These are phyloP conservation scores for Phyllopteryx taeniolatus DNA, from an alignment of 2,113 vertebrate genomes.

Conservation along the genomic window DNA sequence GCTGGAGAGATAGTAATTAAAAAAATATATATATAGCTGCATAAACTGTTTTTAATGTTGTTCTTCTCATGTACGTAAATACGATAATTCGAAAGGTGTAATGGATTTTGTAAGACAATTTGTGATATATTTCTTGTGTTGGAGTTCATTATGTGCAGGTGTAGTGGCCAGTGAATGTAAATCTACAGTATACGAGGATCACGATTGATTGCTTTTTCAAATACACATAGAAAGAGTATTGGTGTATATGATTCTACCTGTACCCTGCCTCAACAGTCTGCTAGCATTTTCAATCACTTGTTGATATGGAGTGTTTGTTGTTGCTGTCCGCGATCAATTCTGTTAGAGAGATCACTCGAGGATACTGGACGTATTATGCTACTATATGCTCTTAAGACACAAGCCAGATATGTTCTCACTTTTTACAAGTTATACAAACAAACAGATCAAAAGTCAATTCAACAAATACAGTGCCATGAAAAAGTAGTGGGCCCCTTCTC, in stretches of 20 bases:
- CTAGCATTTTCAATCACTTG: background rate
- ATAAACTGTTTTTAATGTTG: no score
- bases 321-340: background rate
- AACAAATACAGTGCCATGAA: no score
- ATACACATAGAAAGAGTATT: background rate
- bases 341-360: background rate
- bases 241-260: background rate
- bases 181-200: background rate
- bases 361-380: background rate
- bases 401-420: background rate
- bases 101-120: background rate
- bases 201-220: slow-evolving; percentile 1
- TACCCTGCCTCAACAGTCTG: background rate
- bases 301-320: background rate
- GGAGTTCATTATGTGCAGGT: background rate
- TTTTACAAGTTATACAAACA: background rate
- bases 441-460: background rate
- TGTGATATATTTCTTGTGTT: no score
- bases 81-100: background rate
- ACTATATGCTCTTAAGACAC: background rate
- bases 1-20: background rate
- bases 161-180: background rate
- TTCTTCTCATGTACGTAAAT: background rate
- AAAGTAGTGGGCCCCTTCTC: no score
- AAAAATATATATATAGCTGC: background rate